Evolutionary conservation across 1,140 invertebrate genomes (phyloP).

Genomic region (Brachionus plicatilis): DNA sequence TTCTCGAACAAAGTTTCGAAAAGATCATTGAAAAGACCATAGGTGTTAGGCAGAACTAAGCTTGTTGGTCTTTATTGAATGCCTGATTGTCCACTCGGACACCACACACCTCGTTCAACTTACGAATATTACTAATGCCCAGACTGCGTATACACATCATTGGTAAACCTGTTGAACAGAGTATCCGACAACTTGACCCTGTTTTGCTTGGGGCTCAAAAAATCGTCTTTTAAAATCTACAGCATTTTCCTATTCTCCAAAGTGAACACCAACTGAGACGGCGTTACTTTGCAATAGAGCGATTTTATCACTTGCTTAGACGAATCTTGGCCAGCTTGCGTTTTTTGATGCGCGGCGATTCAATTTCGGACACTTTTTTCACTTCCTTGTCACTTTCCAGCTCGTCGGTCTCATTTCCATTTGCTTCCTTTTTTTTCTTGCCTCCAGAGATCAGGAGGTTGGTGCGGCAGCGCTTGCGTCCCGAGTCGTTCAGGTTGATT

Average conservation of each 20-base stretch:
- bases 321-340: slow-evolving; percentile 40
- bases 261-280: slow-evolving; percentile 52
- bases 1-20: slow-evolving; percentile 41
- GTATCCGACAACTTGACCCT: slow-evolving; percentile 44
- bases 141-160: slow-evolving; percentile 48
- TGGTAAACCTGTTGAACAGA: slow-evolving; percentile 29
- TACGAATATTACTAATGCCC: slow-evolving; percentile 47
- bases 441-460: background rate
- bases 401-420: slow-evolving; percentile 5
- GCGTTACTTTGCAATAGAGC: slow-evolving; percentile 43
- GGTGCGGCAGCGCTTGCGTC: background rate
- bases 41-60: slow-evolving; percentile 28
- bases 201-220: slow-evolving; percentile 44
- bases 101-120: slow-evolving; percentile 53
- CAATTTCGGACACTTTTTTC: background rate
- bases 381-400: background rate
- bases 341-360: background rate
- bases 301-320: slow-evolving; percentile 43
- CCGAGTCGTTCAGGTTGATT: background rate
- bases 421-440: background rate
- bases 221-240: slow-evolving; percentile 47
- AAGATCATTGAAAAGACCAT: slow-evolving; percentile 36
- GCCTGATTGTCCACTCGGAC: slow-evolving; percentile 58
- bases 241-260: slow-evolving; percentile 50
- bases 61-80: slow-evolving; percentile 43